These are phyloP conservation scores for Beris chalybata DNA, from an alignment of 2,888 invertebrate species.

Conservation along the genomic window DNA sequence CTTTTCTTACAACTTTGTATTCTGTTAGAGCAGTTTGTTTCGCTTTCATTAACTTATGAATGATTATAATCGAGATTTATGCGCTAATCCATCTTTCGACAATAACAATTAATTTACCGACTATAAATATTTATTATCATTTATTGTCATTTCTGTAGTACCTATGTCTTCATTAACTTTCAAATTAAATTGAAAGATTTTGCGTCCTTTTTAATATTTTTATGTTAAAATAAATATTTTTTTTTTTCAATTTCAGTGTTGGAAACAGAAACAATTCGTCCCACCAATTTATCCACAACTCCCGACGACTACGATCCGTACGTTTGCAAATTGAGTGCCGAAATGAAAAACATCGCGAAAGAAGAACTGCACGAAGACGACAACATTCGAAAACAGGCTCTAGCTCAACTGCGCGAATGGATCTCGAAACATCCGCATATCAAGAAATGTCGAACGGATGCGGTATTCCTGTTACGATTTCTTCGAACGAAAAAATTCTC, in stretches of 20 bases:
- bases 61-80: no score
- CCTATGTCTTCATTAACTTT: no score
- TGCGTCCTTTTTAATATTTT: no score
- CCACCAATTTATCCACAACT: slow-evolving; percentile 48
- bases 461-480: slow-evolving; percentile 80
- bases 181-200: no score
- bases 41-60: no score
- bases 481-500: slow-evolving; percentile 86
- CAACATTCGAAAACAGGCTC: slow-evolving; percentile 69
- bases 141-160: no score
- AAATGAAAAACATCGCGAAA: slow-evolving; percentile 65
- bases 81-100: no score
- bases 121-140: no score
- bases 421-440: slow-evolving; percentile 81
- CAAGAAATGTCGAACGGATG: slow-evolving; percentile 79
- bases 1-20: no score
- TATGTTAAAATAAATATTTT: not conserved
- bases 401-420: slow-evolving; percentile 80
- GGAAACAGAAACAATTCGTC: slow-evolving; percentile 52
- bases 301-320: slow-evolving; percentile 54
- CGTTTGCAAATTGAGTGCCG: slow-evolving; percentile 49
- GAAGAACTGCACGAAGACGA: slow-evolving; percentile 81
- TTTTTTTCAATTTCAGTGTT: slow-evolving; percentile 49
- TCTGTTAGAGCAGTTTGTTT: no score
- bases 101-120: no score